Conservation (phyloP, 1,140 invertebrate species). For the Halotydeus destructor region DNA sequence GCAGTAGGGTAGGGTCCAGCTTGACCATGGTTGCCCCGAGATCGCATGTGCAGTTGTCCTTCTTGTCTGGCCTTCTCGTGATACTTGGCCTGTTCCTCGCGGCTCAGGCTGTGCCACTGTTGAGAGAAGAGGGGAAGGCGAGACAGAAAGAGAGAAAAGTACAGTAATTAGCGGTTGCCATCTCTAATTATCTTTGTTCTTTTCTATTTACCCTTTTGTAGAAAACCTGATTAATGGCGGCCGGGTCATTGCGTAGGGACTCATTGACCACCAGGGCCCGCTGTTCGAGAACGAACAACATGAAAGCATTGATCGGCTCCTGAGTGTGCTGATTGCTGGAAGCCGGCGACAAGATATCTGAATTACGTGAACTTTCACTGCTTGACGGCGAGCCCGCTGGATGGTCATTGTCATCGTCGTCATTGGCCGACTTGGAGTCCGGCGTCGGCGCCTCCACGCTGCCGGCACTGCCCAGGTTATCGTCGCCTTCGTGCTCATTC, state of each 20-base stretch:
- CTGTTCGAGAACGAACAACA: slow-evolving; percentile 99
- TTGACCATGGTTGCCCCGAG: no score
- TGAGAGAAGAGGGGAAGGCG: background rate
- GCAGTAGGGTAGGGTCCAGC: no score
- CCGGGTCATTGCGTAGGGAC: slow-evolving; percentile 92
- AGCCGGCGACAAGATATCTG: no score
- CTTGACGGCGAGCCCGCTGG: slow-evolving; percentile 3
- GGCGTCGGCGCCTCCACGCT: slow-evolving; percentile 37
- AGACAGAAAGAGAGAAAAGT: background rate
- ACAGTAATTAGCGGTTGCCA: no score
- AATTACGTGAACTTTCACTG: no score
- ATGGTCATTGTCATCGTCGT: slow-evolving; percentile 15
- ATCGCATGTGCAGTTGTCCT: slow-evolving; percentile 92
- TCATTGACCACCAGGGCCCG: slow-evolving; percentile 91
- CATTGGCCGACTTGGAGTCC: slow-evolving; percentile 30
- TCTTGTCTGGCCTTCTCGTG: slow-evolving; percentile 98
- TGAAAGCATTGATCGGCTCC: slow-evolving; percentile 98
- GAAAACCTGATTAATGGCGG: slow-evolving; percentile 97
- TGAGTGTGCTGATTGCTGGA: slow-evolving; percentile 81
- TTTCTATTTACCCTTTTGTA: slow-evolving; percentile 87
- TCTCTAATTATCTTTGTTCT: no score
- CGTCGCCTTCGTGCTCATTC: slow-evolving; percentile 28
- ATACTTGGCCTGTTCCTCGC: slow-evolving; percentile 98
- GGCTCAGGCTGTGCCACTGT: slow-evolving; percentile 96
- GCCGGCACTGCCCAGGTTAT: slow-evolving; percentile 33